These are phyloP conservation scores for Apteryx owenii DNA, from an alignment of 2,113 vertebrate genomes.

Conservation along the genomic window DNA sequence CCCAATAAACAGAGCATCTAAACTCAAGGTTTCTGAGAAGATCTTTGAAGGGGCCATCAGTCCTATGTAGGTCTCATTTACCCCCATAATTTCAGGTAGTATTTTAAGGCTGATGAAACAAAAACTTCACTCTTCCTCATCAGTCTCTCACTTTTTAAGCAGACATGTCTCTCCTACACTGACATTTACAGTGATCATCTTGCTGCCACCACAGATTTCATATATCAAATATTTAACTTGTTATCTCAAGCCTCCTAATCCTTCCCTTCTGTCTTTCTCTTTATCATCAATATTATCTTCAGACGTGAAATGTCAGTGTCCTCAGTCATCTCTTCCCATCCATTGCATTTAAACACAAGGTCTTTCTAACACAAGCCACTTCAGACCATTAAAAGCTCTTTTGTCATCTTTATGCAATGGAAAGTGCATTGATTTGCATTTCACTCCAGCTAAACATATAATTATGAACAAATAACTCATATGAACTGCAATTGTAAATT, in stretches of 20 bases:
- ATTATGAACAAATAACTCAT: not conserved
- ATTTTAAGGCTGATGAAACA: not conserved
- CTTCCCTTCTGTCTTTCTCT: not conserved
- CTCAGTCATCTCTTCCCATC: not conserved
- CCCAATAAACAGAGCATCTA: not conserved
- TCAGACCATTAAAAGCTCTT: not conserved
- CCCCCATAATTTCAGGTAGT: not conserved
- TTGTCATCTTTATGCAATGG: not conserved
- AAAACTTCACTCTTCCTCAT: not conserved
- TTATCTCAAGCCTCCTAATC: not conserved
- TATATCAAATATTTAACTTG: not conserved
- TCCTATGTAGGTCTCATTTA: not conserved
- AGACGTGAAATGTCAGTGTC: not conserved
- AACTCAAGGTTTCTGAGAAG: not conserved
- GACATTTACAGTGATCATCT: not conserved
- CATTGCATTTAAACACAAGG: not conserved
- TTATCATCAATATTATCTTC: not conserved
- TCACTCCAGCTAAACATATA: not conserved
- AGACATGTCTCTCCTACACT: not conserved
- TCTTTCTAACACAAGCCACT: not conserved
- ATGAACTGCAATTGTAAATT: not conserved
- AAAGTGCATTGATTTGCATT: slow-evolving; percentile 1
- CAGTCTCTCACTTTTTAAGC: not conserved
- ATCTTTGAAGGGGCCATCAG: not conserved
- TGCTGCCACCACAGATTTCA: not conserved